Base-by-base conservation (phyloP, 2,888 invertebrate species). In the Orthonevra nobilis region DNA sequence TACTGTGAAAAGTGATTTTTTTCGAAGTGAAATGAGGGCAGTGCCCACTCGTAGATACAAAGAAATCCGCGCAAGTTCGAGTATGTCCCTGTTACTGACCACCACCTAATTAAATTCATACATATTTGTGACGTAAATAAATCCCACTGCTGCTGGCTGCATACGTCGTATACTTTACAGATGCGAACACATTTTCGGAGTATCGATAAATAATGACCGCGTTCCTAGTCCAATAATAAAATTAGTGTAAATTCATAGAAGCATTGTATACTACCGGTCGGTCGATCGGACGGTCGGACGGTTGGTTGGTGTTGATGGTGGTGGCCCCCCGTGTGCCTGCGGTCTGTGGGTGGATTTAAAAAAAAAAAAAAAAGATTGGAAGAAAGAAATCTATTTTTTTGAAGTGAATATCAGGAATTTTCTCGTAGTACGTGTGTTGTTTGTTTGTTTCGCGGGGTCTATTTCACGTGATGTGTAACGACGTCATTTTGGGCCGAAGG, bases 401-500 rank as follows among this genome's bases (percentile, higher is more conserved):
- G 42, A 23, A 23, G 30, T 44, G 12, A 60, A 63, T 20, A 56
- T 19, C 60, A 44, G 46, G 46, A 40, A 68, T 54, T 79, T 66
- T 54, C 23, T 20, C 28, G 30, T 44, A 54, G 19, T 44, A 32
- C 42, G 32, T 30, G 20, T 42, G 34, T 56, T 54, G 12, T 26
- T n/a, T 28, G 26, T 34, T 42, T 17, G 9, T 20, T n/a, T n/a
- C n/a, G n/a, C n/a, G 17, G 15, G 44, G 26, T 52, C 52, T 34
- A 61, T 10, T 54, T 54, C 73, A 66, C 79, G 79, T 73, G 79
- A 79, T 79, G 79, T 73, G 73, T 17, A 50, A 73, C 73, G 73
- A 68, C 79, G 73, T 79, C 73, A 79, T 66, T 54, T 61, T 54
- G 56, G 46, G 44, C 23, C 72, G 73, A 54, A 73, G 72, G 23